A percentile compares a stretch with the other conserved stretches of the same genome.
These are phyloP conservation scores for Melanerpes aurifrons DNA, from an alignment of 2,113 vertebrate species.

Conservation along the genomic window DNA sequence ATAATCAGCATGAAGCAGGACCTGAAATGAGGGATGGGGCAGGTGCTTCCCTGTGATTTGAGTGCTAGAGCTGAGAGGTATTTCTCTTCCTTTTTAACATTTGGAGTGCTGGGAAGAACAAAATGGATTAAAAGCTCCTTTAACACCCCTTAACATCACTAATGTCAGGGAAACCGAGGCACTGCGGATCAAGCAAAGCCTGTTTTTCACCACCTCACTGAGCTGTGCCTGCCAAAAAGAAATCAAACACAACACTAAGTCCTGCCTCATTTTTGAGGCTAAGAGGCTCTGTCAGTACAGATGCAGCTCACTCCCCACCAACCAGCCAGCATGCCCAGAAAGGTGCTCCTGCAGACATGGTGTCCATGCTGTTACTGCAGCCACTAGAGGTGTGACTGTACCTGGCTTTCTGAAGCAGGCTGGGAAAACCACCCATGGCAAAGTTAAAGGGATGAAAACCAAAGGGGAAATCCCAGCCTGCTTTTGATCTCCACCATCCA, in stretches of 20 bases:
- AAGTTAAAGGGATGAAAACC: background rate
- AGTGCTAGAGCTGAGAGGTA: background rate
- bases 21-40: background rate
- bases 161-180: background rate
- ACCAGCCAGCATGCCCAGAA: background rate
- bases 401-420: background rate
- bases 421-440: background rate
- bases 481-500: background rate
- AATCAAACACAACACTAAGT: background rate
- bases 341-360: accelerated
- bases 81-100: background rate
- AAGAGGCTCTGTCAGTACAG: accelerated
- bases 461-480: background rate
- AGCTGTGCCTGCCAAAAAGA: background rate
- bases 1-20: background rate
- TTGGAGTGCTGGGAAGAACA: background rate
- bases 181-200: background rate
- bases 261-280: background rate
- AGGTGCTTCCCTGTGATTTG: background rate
- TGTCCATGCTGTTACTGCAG: background rate
- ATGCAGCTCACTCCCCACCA: background rate
- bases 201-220: background rate
- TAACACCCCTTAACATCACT: background rate
- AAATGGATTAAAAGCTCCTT: background rate
- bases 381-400: background rate